These are phyloP conservation scores for Drosophila insularis DNA, from an alignment of 1,140 invertebrate genomes.

Conservation along the genomic window DNA sequence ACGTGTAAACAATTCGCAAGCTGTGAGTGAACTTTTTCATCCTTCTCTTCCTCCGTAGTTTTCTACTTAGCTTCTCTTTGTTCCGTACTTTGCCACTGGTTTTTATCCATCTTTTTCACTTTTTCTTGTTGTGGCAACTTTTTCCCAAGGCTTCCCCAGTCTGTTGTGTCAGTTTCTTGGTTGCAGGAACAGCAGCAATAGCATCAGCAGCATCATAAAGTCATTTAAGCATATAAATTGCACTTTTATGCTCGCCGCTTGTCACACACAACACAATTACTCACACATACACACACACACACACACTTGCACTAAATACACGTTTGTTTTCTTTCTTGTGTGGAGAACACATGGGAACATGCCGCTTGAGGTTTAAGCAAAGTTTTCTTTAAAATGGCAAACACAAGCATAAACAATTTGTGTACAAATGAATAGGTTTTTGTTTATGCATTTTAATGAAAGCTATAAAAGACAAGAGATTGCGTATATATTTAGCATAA, in stretches of 20 bases:
- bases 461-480: neutral
- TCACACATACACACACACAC: conserved; percentile 13
- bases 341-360: neutral
- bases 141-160: neutral
- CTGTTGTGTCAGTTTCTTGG: conserved; percentile 1
- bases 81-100: conserved; percentile 29
- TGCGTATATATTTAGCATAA: neutral
- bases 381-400: neutral
- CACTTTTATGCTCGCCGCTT: conserved; percentile 67
- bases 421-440: neutral
- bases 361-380: neutral
- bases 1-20: conserved; percentile 59
- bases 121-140: conserved; percentile 2
- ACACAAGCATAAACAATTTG: neutral
- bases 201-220: conserved; percentile 68
- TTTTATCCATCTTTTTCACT: conserved; percentile 18
- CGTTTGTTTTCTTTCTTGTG: neutral
- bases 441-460: conserved; percentile 6
- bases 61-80: conserved; percentile 20
- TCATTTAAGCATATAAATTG: conserved; percentile 80
- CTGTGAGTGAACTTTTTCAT: conserved; percentile 9
- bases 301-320: neutral
- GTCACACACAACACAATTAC: conserved; percentile 68
- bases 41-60: neutral
- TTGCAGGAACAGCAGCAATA: neutral